phyloP scores from a whole-genome alignment of 2,888 invertebrate genomes.

The Ichneumoninae sp. region DNA sequence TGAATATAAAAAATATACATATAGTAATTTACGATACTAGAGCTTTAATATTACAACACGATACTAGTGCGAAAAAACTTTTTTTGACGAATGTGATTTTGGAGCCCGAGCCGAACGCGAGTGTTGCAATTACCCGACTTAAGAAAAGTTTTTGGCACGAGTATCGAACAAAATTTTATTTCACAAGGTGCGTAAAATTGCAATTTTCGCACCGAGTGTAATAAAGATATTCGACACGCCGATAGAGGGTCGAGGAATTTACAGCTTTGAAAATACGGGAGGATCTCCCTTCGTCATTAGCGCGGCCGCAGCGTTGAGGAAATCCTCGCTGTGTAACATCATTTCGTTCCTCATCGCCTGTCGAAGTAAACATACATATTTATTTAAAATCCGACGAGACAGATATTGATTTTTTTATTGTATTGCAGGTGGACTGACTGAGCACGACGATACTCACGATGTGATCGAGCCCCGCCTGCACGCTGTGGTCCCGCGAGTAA shows the following conservation, averaged over 20 bases:
- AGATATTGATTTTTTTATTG: constrained; percentile 50
- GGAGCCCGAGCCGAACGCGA: too few relatives aligned
- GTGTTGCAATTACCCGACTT: too few relatives aligned
- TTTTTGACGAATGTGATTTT: too few relatives aligned
- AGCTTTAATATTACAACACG: too few relatives aligned
- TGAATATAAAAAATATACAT: neutral
- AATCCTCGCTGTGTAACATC: constrained; percentile 97
- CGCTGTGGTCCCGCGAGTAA: constrained; percentile 95
- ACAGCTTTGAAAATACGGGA: constrained; percentile 93
- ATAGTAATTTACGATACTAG: too few relatives aligned
- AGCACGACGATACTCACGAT: constrained; percentile 88
- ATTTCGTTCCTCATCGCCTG: constrained; percentile 93
- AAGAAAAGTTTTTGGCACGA: too few relatives aligned
- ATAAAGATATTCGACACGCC: neutral
- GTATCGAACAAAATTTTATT: too few relatives aligned
- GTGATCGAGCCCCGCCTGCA: constrained; percentile 94
- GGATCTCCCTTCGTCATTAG: constrained; percentile 89
- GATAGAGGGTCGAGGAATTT: constrained; percentile 74
- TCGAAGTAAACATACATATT: constrained; percentile 77
- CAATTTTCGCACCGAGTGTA: too few relatives aligned
- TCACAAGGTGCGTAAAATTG: too few relatives aligned
- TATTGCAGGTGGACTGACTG: constrained; percentile 76
- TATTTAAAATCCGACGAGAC: constrained; percentile 10
- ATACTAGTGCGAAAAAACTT: too few relatives aligned
- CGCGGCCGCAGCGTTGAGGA: constrained; percentile 92